A percentile compares a stretch with the other conserved stretches of the same genome.
Evolutionary conservation across 2,888 invertebrate genomes (phyloP).

Genomic region (Terebella lapidaria): DNA sequence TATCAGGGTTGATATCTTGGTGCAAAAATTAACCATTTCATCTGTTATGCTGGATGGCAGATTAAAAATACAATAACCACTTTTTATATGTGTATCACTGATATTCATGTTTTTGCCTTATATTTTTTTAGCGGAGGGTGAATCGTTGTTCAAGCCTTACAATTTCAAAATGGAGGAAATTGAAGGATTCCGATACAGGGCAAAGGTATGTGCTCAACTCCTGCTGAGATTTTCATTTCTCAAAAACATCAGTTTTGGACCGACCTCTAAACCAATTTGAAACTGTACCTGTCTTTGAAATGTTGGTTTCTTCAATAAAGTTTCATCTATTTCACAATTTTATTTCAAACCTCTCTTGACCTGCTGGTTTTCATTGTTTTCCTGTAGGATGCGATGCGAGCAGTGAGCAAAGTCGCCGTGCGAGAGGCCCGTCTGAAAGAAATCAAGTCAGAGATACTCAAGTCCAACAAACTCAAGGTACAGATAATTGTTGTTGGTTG

Average conservation of each 20-base stretch:
- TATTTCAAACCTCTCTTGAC: too few species aligned
- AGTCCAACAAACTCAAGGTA: constrained; percentile 78
- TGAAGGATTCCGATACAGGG: constrained; percentile 90
- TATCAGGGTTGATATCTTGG: too few species aligned
- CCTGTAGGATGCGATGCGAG: constrained; percentile 72
- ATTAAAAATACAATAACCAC: too few species aligned
- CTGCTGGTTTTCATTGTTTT: too few species aligned
- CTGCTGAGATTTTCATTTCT: constrained; percentile 2
- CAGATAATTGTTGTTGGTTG: background rate
- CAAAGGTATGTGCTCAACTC: constrained; percentile 57
- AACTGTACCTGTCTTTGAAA: too few species aligned
- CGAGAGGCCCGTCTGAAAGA: constrained; percentile 91
- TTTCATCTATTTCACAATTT: too few species aligned
- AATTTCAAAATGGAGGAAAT: constrained; percentile 92
- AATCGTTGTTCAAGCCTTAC: constrained; percentile 67
- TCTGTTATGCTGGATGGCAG: too few species aligned
- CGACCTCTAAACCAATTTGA: too few species aligned
- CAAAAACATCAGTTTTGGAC: background rate
- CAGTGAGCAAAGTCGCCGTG: constrained; percentile 88
- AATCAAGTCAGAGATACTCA: constrained; percentile 88
- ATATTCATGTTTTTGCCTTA: too few species aligned
- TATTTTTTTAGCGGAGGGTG: constrained; percentile 38
- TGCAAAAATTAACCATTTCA: too few species aligned
- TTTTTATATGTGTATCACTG: too few species aligned
- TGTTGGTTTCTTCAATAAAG: too few species aligned